Evolutionary conservation across 2,113 vertebrate genomes (phyloP).

Genomic region (Caracal caracal): DNA sequence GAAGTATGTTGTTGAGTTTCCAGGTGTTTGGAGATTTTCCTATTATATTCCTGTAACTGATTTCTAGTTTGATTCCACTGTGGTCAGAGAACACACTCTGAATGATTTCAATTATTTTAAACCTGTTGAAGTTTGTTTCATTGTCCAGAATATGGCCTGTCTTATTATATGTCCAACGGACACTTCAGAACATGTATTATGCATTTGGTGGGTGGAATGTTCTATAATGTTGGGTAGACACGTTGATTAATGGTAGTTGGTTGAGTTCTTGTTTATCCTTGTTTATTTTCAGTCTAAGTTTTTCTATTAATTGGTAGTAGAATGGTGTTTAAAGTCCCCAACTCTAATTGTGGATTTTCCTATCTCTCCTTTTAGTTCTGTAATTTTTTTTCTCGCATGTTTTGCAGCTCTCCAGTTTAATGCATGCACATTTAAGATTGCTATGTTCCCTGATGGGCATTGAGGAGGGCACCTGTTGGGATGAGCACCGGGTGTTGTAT

Average conservation of each 20-base stretch:
- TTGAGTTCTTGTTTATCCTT: not conserved
- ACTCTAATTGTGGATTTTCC: not conserved
- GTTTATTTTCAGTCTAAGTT: not conserved
- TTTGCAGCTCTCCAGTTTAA: not conserved
- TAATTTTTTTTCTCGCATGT: not conserved
- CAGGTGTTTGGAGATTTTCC: not conserved
- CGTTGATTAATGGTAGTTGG: not conserved
- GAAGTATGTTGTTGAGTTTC: not conserved
- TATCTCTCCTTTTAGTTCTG: not conserved
- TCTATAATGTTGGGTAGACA: not conserved
- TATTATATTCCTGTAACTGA: not conserved
- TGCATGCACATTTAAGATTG: not conserved
- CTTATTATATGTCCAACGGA: not conserved
- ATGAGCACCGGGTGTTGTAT: no score
- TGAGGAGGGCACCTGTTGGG: no score
- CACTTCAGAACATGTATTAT: not conserved
- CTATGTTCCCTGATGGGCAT: not conserved
- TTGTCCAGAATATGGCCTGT: not conserved
- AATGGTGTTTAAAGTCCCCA: not conserved
- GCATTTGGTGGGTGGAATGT: not conserved
- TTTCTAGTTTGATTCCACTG: not conserved
- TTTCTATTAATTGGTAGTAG: not conserved
- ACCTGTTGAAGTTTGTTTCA: not conserved
- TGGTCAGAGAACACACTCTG: not conserved
- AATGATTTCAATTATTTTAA: not conserved